Evolutionary conservation across 2,888 invertebrate species (phyloP).

Genomic region (Chrysolina oricalcia): DNA sequence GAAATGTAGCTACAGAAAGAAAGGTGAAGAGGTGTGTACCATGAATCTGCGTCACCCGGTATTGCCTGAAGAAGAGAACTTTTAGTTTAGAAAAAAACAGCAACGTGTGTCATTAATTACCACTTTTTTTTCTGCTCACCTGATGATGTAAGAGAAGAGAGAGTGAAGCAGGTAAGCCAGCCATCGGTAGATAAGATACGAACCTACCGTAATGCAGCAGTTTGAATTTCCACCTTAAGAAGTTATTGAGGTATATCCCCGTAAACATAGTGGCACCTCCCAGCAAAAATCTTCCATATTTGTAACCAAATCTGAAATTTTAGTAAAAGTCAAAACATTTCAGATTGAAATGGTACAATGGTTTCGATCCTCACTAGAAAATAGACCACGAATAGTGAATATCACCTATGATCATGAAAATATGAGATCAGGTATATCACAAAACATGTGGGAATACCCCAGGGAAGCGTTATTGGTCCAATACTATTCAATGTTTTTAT

Average conservation of each 20-base stretch:
- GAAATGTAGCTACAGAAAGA: no score
- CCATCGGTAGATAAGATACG: conserved; percentile 77
- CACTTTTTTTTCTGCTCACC: conserved; percentile 39
- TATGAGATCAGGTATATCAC: no score
- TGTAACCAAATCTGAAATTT: conserved; percentile 73
- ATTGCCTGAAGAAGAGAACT: background rate
- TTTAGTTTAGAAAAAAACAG: no score
- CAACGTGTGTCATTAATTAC: background rate
- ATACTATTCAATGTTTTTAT: no score
- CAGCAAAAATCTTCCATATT: conserved; percentile 73
- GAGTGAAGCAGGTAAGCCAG: conserved; percentile 76
- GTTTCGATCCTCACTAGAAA: background rate
- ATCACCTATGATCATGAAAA: no score
- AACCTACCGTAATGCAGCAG: conserved; percentile 76
- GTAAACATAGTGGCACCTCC: conserved; percentile 73
- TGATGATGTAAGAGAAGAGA: conserved; percentile 70
- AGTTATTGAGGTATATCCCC: conserved; percentile 77
- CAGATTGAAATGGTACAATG: background rate
- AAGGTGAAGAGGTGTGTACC: no score
- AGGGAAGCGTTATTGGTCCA: no score
- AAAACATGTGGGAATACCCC: no score
- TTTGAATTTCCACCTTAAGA: conserved; percentile 78
- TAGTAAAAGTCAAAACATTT: background rate
- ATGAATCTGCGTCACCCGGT: no score
- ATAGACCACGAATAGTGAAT: no score